A percentile compares a stretch with the other conserved stretches of the same genome.
These are phyloP conservation scores for Pecten maximus DNA, from an alignment of 2,888 invertebrate genomes.

Conservation along the genomic window DNA sequence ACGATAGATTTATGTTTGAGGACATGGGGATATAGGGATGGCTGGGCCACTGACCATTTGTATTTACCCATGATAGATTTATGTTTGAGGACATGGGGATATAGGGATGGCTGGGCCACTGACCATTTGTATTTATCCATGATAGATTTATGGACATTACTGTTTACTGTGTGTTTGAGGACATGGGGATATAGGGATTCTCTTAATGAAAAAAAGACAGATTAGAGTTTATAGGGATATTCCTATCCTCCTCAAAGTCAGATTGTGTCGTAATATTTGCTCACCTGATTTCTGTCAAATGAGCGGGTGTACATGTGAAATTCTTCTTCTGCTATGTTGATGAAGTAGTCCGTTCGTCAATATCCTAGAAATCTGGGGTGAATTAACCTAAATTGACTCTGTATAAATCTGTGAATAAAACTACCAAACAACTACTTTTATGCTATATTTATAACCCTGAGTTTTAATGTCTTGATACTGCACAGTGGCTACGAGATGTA, in stretches of 20 bases:
- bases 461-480: too few relatives aligned
- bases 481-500: too few relatives aligned
- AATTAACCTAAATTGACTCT: background rate
- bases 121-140: background rate
- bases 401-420: background rate
- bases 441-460: too few relatives aligned
- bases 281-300: background rate
- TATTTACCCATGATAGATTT: slow-evolving; percentile 1
- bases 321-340: background rate
- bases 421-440: background rate
- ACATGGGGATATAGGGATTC: background rate
- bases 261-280: background rate
- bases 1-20: background rate
- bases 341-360: background rate
- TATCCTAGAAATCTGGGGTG: background rate
- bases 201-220: background rate
- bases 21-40: too few relatives aligned
- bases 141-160: slow-evolving; percentile 1
- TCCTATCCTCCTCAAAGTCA: background rate
- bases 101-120: background rate
- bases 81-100: background rate
- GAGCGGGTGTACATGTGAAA: background rate
- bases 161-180: too few relatives aligned
- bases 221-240: background rate
- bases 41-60: background rate